Evolutionary conservation across 2,113 vertebrate genomes (phyloP).

Genomic region (Nesospiza acunhae): DNA sequence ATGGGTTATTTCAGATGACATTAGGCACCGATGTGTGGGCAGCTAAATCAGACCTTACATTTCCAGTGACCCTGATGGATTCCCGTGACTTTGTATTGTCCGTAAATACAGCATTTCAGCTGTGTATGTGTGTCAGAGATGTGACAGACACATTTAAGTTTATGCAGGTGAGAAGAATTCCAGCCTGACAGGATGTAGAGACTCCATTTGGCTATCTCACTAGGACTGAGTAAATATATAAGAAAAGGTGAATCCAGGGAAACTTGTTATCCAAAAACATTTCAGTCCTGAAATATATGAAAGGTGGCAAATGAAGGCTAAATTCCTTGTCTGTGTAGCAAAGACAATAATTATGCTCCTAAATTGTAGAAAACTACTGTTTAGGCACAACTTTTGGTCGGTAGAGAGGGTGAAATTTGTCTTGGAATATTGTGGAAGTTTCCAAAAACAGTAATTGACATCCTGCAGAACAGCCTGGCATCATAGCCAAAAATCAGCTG

Average conservation of each 20-base stretch:
- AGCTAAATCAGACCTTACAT: not conserved
- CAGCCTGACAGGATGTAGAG: not conserved
- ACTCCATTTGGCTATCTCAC: not conserved
- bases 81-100: not conserved
- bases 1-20: not conserved
- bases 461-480: not conserved
- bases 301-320: not conserved
- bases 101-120: not conserved
- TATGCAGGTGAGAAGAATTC: not conserved
- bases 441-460: not conserved
- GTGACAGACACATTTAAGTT: not conserved
- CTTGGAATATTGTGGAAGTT: not conserved
- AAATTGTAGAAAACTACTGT: not conserved
- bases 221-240: not conserved
- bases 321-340: not conserved
- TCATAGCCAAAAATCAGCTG: not conserved
- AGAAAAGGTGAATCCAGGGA: not conserved
- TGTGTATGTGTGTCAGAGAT: not conserved
- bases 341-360: not conserved
- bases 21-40: not conserved
- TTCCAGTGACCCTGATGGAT: not conserved
- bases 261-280: not conserved
- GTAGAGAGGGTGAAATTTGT: not conserved
- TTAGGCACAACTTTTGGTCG: not conserved
- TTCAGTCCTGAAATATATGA: not conserved